Conservation (phyloP, 2,113 vertebrate genomes). For the Morone saxatilis region DNA sequence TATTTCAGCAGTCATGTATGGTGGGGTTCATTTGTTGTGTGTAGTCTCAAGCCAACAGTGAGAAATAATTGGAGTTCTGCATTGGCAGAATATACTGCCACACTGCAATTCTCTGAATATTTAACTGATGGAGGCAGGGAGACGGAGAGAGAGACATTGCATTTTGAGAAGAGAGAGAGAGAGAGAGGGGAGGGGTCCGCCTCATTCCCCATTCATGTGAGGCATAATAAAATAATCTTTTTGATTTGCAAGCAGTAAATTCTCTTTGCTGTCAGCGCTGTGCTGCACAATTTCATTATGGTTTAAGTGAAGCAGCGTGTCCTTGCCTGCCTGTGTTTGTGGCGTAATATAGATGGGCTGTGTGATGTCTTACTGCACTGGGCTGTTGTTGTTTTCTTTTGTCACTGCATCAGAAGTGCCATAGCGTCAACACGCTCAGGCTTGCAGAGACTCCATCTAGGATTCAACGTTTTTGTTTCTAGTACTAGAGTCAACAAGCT, state of each 20-base stretch:
- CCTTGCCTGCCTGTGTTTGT: slow-evolving; percentile 35
- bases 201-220: slow-evolving; percentile 66
- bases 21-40: slow-evolving; percentile 25
- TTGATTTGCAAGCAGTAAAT: slow-evolving; percentile 72
- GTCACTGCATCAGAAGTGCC: slow-evolving; percentile 16
- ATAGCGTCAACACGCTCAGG: background rate
- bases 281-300: slow-evolving; percentile 42
- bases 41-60: slow-evolving; percentile 47
- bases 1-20: slow-evolving; percentile 41
- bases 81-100: slow-evolving; percentile 57
- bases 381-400: slow-evolving; percentile 29
- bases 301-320: slow-evolving; percentile 32
- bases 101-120: slow-evolving; percentile 60
- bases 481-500: slow-evolving; percentile 9
- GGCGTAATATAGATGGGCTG: background rate
- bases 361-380: slow-evolving; percentile 35
- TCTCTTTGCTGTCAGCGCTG: slow-evolving; percentile 65
- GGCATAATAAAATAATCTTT: slow-evolving; percentile 73
- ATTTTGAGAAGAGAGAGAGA: slow-evolving; percentile 5
- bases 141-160: slow-evolving; percentile 12
- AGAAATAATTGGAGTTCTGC: slow-evolving; percentile 65
- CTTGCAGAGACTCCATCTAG: background rate
- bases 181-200: slow-evolving; percentile 7
- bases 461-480: slow-evolving; percentile 4
- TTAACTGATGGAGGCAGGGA: slow-evolving; percentile 50